Evolutionary conservation across 2,888 invertebrate genomes (phyloP).

Genomic region (Pyralis farinalis): DNA sequence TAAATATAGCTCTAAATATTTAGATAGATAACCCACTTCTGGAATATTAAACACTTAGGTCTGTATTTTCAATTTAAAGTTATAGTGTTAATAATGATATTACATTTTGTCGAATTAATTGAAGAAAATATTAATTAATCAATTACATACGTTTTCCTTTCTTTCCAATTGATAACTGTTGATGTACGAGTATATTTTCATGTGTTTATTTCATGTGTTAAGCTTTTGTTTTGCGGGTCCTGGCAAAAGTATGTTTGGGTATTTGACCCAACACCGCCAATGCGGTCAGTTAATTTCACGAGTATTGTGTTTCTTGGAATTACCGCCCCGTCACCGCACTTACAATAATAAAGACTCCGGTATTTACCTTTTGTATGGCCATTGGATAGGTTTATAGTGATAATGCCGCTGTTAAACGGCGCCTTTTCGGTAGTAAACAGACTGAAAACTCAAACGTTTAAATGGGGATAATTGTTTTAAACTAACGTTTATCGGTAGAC

Average conservation of each 20-base stretch:
- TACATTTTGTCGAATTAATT: too few species aligned
- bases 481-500: not conserved
- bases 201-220: too few species aligned
- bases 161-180: too few species aligned
- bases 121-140: too few species aligned
- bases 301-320: slow-evolving; percentile 7
- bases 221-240: too few species aligned
- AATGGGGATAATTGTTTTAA: not conserved
- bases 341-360: slow-evolving; percentile 7
- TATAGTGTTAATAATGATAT: too few species aligned
- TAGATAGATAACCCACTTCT: too few species aligned
- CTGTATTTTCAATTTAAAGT: too few species aligned
- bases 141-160: too few species aligned
- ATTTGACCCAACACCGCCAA: slow-evolving; percentile 27
- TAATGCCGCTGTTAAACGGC: slow-evolving; percentile 10
- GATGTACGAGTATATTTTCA: too few species aligned
- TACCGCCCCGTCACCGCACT: not conserved
- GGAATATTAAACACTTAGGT: too few species aligned
- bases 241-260: not conserved
- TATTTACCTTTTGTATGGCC: slow-evolving; percentile 2
- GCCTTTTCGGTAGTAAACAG: slow-evolving; percentile 7
- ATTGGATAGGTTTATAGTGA: slow-evolving; percentile 14
- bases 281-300: slow-evolving; percentile 21
- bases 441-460: not conserved
- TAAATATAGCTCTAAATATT: too few species aligned